Evolutionary conservation across 1,140 invertebrate species (phyloP).

Genomic region (Drosophila bocqueti): DNA sequence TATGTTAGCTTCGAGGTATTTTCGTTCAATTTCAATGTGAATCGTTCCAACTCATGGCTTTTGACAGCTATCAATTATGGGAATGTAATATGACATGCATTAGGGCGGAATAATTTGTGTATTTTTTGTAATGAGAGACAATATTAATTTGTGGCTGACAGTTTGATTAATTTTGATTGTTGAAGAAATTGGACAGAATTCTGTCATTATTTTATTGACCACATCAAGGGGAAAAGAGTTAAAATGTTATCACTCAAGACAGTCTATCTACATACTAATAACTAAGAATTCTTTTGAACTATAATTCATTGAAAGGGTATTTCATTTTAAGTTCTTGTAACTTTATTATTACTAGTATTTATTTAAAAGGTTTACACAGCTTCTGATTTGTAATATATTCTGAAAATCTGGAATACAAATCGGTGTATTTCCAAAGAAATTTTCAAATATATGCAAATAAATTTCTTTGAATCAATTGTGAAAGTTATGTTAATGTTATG

Average conservation of each 20-base stretch:
- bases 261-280: neutral
- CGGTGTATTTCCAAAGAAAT: neutral
- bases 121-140: neutral
- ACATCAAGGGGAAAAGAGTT: neutral
- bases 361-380: no score
- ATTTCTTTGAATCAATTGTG: neutral
- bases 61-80: constrained; percentile 8
- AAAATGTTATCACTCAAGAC: no score
- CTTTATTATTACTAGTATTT: neutral
- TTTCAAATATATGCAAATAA: neutral
- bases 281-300: neutral
- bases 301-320: neutral
- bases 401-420: no score
- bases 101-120: neutral
- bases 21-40: neutral
- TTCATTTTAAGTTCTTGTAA: neutral
- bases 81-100: constrained; percentile 2
- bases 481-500: neutral
- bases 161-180: neutral
- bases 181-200: neutral
- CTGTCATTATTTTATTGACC: constrained; percentile 1
- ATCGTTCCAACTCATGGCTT: constrained; percentile 4
- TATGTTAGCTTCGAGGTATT: constrained; percentile 19
- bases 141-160: neutral
- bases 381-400: neutral